Evolutionary conservation across 2,113 vertebrate species (phyloP).

Genomic region (Rhagologus leucostigma): DNA sequence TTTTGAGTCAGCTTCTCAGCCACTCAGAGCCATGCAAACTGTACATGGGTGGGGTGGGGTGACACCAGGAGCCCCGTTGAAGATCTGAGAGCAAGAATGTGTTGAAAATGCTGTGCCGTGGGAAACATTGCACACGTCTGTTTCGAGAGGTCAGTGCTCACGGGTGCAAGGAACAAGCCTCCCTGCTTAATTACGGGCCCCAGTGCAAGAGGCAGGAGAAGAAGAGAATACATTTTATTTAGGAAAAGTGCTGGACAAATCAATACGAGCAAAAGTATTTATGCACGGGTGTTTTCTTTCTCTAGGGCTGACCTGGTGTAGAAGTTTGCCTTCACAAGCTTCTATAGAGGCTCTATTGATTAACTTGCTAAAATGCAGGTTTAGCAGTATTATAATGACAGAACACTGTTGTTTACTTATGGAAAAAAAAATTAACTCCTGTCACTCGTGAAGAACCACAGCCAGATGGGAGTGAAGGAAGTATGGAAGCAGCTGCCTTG

Average conservation of each 20-base stretch:
- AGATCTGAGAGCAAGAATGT: fast-evolving
- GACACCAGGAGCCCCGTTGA: fast-evolving
- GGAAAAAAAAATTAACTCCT: background rate
- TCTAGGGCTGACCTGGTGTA: background rate
- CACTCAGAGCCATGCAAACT: background rate
- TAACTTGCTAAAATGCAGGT: background rate
- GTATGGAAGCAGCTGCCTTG: background rate
- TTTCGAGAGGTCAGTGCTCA: background rate
- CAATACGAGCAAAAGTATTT: background rate
- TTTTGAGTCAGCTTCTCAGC: background rate
- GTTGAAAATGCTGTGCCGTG: background rate
- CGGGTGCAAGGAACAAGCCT: background rate
- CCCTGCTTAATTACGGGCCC: background rate
- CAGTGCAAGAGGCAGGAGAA: background rate
- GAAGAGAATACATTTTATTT: background rate
- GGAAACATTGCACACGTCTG: fast-evolving
- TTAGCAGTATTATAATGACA: background rate
- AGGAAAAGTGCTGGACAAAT: background rate
- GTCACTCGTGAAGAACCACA: fast-evolving
- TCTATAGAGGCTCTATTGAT: background rate
- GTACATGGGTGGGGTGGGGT: no score
- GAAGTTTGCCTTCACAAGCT: background rate
- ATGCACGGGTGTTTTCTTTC: background rate
- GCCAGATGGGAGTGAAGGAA: background rate
- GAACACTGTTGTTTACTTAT: background rate